These are phyloP conservation scores for Stomatorhinus ivindoensis DNA, from an alignment of 2,113 vertebrate species.

Conservation along the genomic window DNA sequence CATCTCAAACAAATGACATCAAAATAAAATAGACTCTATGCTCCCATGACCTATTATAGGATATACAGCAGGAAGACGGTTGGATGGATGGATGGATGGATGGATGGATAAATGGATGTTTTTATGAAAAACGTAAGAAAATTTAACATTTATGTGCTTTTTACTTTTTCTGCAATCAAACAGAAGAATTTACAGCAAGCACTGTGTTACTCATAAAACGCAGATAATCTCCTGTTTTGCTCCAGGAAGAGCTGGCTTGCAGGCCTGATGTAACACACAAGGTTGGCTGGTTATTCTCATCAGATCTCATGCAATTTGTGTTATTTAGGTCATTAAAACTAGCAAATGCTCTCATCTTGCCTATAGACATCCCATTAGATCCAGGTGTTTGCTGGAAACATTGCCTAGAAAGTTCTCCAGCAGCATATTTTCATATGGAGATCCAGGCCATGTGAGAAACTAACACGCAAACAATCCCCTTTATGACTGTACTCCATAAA, in stretches of 20 bases:
- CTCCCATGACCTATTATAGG: not conserved
- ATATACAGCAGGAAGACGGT: not conserved
- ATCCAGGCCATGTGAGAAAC: not conserved
- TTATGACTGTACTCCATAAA: not conserved
- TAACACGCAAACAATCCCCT: not conserved
- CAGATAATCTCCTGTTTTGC: constrained; percentile 11
- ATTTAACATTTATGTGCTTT: constrained; percentile 42
- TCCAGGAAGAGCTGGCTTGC: not conserved
- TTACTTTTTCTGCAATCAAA: constrained; percentile 31
- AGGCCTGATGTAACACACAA: constrained; percentile 7
- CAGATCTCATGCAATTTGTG: not conserved
- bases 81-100: not conserved
- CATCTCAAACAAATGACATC: constrained; percentile 12
- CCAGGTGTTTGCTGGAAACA: not conserved
- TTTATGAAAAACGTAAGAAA: constrained; percentile 27
- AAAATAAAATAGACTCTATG: not conserved
- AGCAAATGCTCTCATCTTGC: not conserved
- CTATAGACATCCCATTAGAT: not conserved
- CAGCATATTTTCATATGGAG: not conserved
- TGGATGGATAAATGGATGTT: not conserved
- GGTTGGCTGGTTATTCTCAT: not conserved
- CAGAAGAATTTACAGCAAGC: constrained; percentile 26
- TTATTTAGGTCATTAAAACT: constrained; percentile 10
- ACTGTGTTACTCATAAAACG: constrained; percentile 17
- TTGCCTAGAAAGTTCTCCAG: not conserved